Conservation (phyloP, 2,888 invertebrate genomes). For the Drosophila siamana region DNA sequence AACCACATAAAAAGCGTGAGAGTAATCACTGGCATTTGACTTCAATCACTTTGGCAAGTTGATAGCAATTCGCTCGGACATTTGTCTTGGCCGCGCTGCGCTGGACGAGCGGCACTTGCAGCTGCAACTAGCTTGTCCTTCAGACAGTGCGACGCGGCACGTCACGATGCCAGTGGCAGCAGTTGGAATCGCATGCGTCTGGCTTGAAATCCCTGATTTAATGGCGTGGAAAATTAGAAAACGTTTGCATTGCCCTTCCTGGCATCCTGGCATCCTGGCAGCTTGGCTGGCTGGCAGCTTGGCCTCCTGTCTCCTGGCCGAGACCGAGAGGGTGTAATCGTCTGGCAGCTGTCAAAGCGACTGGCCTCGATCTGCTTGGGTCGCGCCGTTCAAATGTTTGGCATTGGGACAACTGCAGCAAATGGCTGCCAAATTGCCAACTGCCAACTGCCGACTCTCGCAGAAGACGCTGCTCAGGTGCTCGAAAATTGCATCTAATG, state of each 20-base stretch:
- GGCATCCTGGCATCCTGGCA: too few relatives aligned
- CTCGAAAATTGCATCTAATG: constrained; percentile 70
- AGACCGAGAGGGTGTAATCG: constrained; percentile 31
- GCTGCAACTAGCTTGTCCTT: constrained; percentile 33
- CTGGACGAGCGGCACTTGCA: too few relatives aligned
- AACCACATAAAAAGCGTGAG: constrained; percentile 1
- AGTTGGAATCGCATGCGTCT: constrained; percentile 61
- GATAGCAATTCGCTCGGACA: constrained; percentile 27
- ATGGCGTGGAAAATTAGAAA: constrained; percentile 84
- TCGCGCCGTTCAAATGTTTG: constrained; percentile 35
- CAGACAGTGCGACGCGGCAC: constrained; percentile 30
- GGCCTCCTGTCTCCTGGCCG: too few relatives aligned
- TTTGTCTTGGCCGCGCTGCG: constrained; percentile 42
- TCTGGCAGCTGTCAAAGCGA: constrained; percentile 65
- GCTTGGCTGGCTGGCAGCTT: too few relatives aligned
- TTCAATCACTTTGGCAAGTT: constrained; percentile 19
- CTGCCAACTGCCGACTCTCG: background rate
- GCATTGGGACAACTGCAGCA: constrained; percentile 56
- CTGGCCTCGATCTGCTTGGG: constrained; percentile 65
- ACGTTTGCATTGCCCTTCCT: constrained; percentile 74
- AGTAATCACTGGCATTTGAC: constrained; percentile 1
- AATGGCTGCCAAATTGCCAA: constrained; percentile 56
- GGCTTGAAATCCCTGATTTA: constrained; percentile 69
- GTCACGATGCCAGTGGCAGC: constrained; percentile 55
- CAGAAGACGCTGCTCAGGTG: constrained; percentile 53